Evolutionary conservation across 2,113 vertebrate genomes (phyloP).

Genomic region (Corvus cornix): DNA sequence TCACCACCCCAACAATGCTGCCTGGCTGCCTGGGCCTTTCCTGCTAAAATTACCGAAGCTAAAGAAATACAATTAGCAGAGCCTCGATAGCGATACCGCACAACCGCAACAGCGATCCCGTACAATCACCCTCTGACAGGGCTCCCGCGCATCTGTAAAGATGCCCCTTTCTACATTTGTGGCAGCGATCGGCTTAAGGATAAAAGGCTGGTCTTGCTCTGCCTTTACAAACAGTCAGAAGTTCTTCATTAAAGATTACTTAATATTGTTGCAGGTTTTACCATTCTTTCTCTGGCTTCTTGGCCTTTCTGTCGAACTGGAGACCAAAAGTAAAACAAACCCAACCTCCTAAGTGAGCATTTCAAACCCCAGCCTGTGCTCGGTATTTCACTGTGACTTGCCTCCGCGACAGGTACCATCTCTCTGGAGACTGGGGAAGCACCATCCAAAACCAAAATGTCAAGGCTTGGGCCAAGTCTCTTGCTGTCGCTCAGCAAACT

Average conservation of each 20-base stretch:
- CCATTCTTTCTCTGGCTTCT: not conserved
- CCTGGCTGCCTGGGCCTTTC: not conserved
- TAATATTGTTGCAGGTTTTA: not conserved
- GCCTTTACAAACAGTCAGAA: not conserved
- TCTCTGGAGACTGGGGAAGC: constrained; percentile 22
- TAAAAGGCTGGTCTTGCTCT: not conserved
- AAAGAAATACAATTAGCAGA: constrained; percentile 15
- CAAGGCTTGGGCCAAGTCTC: constrained; percentile 12
- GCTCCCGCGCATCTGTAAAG: not conserved
- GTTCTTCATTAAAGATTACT: not conserved
- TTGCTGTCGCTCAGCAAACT: not conserved
- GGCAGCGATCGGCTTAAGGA: not conserved
- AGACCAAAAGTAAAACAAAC: not conserved
- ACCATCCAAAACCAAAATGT: constrained; percentile 47
- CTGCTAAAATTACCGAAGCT: constrained; percentile 9
- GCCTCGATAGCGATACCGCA: not conserved
- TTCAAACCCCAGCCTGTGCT: not conserved
- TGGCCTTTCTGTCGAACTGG: not conserved
- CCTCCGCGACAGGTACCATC: constrained; percentile 45
- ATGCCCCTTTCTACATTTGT: not conserved
- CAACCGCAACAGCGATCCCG: fast-evolving
- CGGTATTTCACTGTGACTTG: constrained; percentile 7
- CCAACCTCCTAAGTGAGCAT: not conserved
- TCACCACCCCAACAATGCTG: not conserved
- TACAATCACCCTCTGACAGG: not conserved